These are phyloP conservation scores for Oenanthe melanoleuca DNA, from an alignment of 2,113 vertebrate species.

Conservation along the genomic window DNA sequence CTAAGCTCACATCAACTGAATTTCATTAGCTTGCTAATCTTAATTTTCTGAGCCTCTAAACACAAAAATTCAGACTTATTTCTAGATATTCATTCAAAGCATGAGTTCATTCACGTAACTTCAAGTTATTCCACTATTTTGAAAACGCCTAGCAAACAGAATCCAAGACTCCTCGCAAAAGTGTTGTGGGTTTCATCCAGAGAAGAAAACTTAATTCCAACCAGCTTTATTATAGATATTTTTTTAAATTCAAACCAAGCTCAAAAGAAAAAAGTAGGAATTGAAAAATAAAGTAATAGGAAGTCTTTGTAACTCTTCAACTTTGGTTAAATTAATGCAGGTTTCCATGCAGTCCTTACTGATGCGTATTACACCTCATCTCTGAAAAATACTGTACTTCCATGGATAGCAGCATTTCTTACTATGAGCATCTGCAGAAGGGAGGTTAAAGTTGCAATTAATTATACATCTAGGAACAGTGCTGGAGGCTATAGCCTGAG, in stretches of 20 bases:
- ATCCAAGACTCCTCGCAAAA: not conserved
- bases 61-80: not conserved
- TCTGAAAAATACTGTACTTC: not conserved
- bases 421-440: not conserved
- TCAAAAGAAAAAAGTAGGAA: not conserved
- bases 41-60: constrained; percentile 1
- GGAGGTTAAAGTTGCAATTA: not conserved
- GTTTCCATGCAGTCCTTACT: not conserved
- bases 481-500: not conserved
- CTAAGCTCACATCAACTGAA: not conserved
- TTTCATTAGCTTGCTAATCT: not conserved
- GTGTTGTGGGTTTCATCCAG: not conserved
- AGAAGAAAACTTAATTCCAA: not conserved
- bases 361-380: not conserved
- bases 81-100: not conserved
- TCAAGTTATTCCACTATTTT: not conserved
- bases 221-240: not conserved
- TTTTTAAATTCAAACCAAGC: not conserved
- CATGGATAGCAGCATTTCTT: not conserved
- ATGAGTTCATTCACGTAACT: not conserved
- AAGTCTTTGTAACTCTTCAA: not conserved
- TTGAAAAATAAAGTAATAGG: not conserved
- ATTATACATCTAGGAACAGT: not conserved
- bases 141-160: not conserved
- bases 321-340: not conserved